A percentile compares a stretch with the other conserved stretches of the same genome.
These are phyloP conservation scores for Coelogynopora nodosa DNA, from an alignment of 2,888 invertebrate genomes.

Conservation along the genomic window DNA sequence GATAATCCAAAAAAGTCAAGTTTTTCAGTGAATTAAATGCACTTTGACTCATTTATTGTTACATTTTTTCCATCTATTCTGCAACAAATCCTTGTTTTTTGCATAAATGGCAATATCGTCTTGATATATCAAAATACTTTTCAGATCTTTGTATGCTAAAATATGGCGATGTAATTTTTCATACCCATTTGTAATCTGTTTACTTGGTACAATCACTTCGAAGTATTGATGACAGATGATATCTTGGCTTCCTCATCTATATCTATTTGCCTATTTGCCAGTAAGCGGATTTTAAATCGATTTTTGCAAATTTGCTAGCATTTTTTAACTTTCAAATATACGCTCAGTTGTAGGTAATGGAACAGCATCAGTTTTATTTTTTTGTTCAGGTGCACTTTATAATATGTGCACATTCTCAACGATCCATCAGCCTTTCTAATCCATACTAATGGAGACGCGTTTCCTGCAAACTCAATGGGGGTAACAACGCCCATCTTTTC, in stretches of 20 bases:
- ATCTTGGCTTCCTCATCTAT: slow-evolving; percentile 34
- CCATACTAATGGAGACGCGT: slow-evolving; percentile 31
- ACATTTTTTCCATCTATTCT: slow-evolving; percentile 31
- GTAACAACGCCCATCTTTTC: slow-evolving; percentile 33
- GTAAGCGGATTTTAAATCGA: slow-evolving; percentile 35
- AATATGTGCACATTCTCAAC: slow-evolving; percentile 38
- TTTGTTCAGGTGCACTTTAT: slow-evolving; percentile 38
- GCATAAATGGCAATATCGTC: slow-evolving; percentile 41
- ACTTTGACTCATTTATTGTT: slow-evolving; percentile 42
- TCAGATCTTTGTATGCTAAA: slow-evolving; percentile 37
- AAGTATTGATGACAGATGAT: slow-evolving; percentile 34
- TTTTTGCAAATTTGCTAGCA: slow-evolving; percentile 44
- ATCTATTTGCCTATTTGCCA: slow-evolving; percentile 38
- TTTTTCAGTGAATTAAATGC: slow-evolving; percentile 37
- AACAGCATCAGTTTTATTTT: slow-evolving; percentile 42
- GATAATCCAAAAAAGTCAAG: slow-evolving; percentile 37
- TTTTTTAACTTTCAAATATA: slow-evolving; percentile 40
- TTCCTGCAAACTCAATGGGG: neutral
- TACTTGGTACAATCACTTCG: slow-evolving; percentile 33
- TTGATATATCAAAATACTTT: slow-evolving; percentile 44
- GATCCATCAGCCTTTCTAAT: slow-evolving; percentile 31
- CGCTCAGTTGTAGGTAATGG: slow-evolving; percentile 35
- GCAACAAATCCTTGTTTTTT: slow-evolving; percentile 27
- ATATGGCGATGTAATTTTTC: slow-evolving; percentile 38
- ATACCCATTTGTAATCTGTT: slow-evolving; percentile 40